Evolutionary conservation across 2,113 vertebrate species (phyloP).

Genomic region (Scomber scombrus): DNA sequence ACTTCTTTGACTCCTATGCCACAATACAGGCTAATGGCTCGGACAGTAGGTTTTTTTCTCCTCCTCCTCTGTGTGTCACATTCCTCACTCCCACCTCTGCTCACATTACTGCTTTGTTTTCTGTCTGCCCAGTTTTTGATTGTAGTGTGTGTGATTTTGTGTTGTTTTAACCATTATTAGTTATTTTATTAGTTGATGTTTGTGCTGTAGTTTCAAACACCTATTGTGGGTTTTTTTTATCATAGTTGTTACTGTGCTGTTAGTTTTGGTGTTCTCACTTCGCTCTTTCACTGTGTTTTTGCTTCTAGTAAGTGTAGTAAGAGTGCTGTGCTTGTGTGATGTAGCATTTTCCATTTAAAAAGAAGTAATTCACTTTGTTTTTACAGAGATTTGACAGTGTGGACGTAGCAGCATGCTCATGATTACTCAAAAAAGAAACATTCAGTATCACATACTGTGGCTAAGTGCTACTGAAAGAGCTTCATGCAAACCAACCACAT

Average conservation of each 20-base stretch:
- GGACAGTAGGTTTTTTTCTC: slow-evolving; percentile 86
- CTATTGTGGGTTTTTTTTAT: background rate
- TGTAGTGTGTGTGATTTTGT: slow-evolving; percentile 38
- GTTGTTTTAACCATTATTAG: background rate
- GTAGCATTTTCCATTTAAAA: slow-evolving; percentile 10
- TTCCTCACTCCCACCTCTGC: slow-evolving; percentile 40
- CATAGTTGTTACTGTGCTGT: background rate
- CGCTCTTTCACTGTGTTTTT: slow-evolving; percentile 27
- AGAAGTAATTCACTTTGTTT: slow-evolving; percentile 2
- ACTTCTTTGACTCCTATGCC: slow-evolving; percentile 91
- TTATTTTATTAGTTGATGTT: slow-evolving; percentile 17
- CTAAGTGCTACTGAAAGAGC: background rate
- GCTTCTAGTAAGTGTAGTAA: slow-evolving; percentile 40
- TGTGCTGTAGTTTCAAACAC: slow-evolving; percentile 19
- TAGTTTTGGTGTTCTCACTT: slow-evolving; percentile 14
- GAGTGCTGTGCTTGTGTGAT: slow-evolving; percentile 56
- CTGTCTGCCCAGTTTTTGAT: slow-evolving; percentile 25
- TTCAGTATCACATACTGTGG: slow-evolving; percentile 58
- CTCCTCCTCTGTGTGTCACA: slow-evolving; percentile 62
- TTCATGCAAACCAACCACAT: background rate
- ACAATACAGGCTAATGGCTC: slow-evolving; percentile 87
- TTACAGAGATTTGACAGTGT: slow-evolving; percentile 23
- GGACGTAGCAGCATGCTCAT: slow-evolving; percentile 36
- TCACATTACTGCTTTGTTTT: slow-evolving; percentile 21
- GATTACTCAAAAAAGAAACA: slow-evolving; percentile 4